A percentile compares a stretch with the other conserved stretches of the same genome.
phyloP scores from a whole-genome alignment of 2,797 vertebrate species.

The Ctenopoma kingsleyae region DNA sequence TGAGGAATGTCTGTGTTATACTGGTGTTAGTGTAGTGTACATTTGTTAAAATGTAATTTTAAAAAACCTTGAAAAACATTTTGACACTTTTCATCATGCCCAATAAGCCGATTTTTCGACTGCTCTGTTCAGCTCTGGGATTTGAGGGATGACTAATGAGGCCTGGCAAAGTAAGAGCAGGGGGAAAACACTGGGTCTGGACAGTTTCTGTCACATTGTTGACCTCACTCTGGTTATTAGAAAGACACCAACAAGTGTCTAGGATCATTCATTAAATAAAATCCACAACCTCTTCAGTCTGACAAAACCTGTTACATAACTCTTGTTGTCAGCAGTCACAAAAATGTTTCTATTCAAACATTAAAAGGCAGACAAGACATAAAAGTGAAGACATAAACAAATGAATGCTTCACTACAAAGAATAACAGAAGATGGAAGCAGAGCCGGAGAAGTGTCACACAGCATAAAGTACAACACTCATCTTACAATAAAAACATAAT shows the following conservation, averaged over 20 bases:
- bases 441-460: slow-evolving; percentile 9
- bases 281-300: not conserved
- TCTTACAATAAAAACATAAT: slow-evolving; percentile 4
- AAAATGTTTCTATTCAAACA: slow-evolving; percentile 3
- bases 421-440: slow-evolving; percentile 1
- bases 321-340: slow-evolving; percentile 16
- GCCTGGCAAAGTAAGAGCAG: not conserved
- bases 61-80: too few relatives aligned
- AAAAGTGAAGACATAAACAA: slow-evolving; percentile 20
- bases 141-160: slow-evolving; percentile 42
- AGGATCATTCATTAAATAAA: slow-evolving; percentile 9
- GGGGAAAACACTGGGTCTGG: not conserved
- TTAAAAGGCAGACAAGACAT: slow-evolving; percentile 6
- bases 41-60: too few relatives aligned
- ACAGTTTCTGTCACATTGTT: slow-evolving; percentile 11
- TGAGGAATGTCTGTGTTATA: too few relatives aligned
- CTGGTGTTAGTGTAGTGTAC: too few relatives aligned
- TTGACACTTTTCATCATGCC: too few relatives aligned
- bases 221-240: slow-evolving; percentile 21
- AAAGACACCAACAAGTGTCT: slow-evolving; percentile 20
- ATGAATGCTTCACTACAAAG: slow-evolving; percentile 15
- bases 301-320: slow-evolving; percentile 13
- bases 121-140: slow-evolving; percentile 11
- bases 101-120: not conserved
- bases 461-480: not conserved